phyloP scores from a whole-genome alignment of 2,888 invertebrate species.

The Meteorus colon region DNA sequence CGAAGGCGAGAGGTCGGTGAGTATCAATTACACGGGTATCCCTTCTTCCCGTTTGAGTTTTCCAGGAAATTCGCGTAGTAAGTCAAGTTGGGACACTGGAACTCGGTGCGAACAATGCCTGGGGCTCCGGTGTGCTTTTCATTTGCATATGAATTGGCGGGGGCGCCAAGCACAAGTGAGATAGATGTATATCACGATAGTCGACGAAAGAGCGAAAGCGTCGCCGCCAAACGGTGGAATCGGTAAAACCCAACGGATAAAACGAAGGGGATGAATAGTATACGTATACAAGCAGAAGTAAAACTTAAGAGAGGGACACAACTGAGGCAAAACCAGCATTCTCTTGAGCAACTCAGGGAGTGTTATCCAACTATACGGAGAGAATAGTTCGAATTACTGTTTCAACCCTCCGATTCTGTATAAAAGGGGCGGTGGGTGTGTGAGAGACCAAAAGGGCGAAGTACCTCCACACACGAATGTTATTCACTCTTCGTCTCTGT shows the following conservation, averaged over 20 bases:
- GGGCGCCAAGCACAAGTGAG: conserved; percentile 47
- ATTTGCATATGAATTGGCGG: conserved; percentile 72
- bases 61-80: conserved; percentile 72
- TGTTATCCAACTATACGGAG: conserved; percentile 34
- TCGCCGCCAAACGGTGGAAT: conserved; percentile 15
- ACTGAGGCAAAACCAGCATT: conserved; percentile 39
- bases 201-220: conserved; percentile 27
- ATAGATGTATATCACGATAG: conserved; percentile 35
- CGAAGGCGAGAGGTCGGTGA: conserved; percentile 50
- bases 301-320: conserved; percentile 15
- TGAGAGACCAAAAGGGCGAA: not conserved
- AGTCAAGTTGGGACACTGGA: conserved; percentile 68
- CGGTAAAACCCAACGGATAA: conserved; percentile 29
- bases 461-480: conserved; percentile 35
- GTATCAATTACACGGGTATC: conserved; percentile 70
- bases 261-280: conserved; percentile 17
- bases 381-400: conserved; percentile 61
- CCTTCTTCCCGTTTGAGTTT: conserved; percentile 64
- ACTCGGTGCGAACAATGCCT: conserved; percentile 67
- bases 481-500: conserved; percentile 32
- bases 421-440: conserved; percentile 30
- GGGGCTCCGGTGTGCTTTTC: conserved; percentile 65
- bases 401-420: conserved; percentile 36
- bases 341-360: conserved; percentile 50
- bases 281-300: conserved; percentile 3